Percentiles rank a stretch among this genome's conserved stretches.
Conservation (phyloP, 2,888 invertebrate species). For the Cephus spinipes region DNA sequence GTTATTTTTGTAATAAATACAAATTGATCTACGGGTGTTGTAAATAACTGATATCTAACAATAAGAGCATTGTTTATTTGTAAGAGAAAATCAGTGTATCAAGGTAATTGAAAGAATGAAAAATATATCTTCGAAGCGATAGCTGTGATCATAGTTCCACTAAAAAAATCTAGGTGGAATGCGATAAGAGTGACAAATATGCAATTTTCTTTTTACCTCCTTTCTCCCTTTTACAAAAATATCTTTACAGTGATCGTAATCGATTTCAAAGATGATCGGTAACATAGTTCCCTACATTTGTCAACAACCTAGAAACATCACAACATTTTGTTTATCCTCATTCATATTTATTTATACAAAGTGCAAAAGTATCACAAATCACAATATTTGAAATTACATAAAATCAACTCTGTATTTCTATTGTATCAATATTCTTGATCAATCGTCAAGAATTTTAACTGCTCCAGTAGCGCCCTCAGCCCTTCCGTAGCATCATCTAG, state of each 20-base stretch:
- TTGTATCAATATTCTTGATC: background rate
- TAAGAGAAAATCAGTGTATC: constrained; percentile 8
- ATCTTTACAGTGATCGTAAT: background rate
- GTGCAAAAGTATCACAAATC: background rate
- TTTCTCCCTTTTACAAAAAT: background rate
- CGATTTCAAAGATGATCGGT: background rate
- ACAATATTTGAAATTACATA: background rate
- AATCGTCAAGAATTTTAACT: background rate
- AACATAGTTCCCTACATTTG: background rate
- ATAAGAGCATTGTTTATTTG: background rate
- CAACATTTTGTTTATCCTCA: background rate
- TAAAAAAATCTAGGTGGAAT: background rate
- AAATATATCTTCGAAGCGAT: background rate
- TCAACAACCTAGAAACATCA: background rate
- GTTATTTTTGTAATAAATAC: constrained; percentile 32
- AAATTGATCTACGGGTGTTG: constrained; percentile 11
- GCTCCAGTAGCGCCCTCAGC: background rate
- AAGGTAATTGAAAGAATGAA: constrained; percentile 26
- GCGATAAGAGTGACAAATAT: background rate
- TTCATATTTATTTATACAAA: background rate
- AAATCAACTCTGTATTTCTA: background rate
- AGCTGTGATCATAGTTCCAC: background rate
- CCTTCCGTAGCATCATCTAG: background rate
- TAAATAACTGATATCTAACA: constrained; percentile 20
- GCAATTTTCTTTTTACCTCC: background rate